These are phyloP conservation scores for Porites australiensis DNA, from an alignment of 64 coral and sea anemone species.

Conservation along the genomic window DNA sequence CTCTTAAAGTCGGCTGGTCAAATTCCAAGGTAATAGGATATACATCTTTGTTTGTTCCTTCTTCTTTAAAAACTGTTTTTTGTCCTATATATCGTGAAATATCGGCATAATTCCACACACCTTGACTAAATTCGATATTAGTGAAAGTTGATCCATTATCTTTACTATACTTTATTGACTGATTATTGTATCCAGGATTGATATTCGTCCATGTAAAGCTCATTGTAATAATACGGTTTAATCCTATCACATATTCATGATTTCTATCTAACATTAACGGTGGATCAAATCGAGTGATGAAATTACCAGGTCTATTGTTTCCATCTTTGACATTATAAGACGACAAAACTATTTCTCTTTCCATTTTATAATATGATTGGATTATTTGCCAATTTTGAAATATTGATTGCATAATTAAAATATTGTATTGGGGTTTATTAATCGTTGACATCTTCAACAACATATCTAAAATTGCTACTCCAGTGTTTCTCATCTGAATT, in stretches of 20 bases:
- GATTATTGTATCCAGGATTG: no score
- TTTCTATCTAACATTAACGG: background rate
- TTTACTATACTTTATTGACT: background rate
- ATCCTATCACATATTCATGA: background rate
- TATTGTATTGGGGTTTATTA: background rate
- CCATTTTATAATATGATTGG: background rate
- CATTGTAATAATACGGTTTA: no score
- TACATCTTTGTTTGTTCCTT: background rate
- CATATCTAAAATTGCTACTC: background rate
- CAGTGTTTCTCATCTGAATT: background rate
- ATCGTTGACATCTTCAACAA: background rate
- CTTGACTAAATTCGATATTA: background rate
- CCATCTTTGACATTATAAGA: background rate
- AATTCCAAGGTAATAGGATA: conserved; percentile 4
- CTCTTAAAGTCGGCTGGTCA: background rate
- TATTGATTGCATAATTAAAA: background rate
- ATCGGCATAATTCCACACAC: background rate
- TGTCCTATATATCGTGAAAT: background rate
- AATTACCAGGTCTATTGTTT: background rate
- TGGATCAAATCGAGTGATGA: background rate
- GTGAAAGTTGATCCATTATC: background rate
- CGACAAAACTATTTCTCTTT: background rate
- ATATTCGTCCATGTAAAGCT: no score
- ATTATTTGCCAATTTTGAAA: background rate
- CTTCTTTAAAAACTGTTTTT: background rate